phyloP scores from a whole-genome alignment of 2,888 invertebrate genomes.

The Tetramorium bicarinatum region DNA sequence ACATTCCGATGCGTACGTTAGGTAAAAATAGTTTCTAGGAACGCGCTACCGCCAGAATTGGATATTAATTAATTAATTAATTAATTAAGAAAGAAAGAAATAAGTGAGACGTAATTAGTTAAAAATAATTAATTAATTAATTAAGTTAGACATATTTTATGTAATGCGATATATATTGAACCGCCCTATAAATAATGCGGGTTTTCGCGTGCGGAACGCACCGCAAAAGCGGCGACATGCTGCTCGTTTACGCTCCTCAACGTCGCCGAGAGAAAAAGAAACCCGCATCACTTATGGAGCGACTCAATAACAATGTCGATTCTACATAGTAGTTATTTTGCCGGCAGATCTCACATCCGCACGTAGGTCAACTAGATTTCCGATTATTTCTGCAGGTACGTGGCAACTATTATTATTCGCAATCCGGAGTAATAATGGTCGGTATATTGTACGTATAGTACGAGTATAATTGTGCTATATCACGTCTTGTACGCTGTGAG shows the following conservation, averaged over 20 bases:
- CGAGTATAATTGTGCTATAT: conserved; percentile 32
- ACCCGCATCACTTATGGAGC: conserved; percentile 47
- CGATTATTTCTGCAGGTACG: conserved; percentile 58
- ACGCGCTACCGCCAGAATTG: neutral
- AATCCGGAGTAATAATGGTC: conserved; percentile 53
- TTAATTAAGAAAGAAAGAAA: conserved; percentile 1
- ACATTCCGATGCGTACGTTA: neutral
- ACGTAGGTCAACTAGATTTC: conserved; percentile 59
- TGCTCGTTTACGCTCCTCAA: neutral
- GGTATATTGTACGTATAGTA: conserved; percentile 45
- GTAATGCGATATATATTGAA: conserved; percentile 53
- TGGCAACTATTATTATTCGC: conserved; percentile 55
- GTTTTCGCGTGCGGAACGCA: neutral
- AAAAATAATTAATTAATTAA: conserved; percentile 32
- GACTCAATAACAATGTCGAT: conserved; percentile 52
- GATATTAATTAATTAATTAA: conserved; percentile 13
- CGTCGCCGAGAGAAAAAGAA: neutral
- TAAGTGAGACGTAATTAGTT: neutral
- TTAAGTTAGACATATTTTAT: conserved; percentile 45
- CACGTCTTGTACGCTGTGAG: neutral
- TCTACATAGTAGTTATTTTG: conserved; percentile 59
- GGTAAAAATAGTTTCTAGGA: conserved; percentile 22
- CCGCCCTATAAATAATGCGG: conserved; percentile 42
- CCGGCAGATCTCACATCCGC: conserved; percentile 58
- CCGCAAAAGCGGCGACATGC: neutral